A percentile compares a stretch with the other conserved stretches of the same genome.
These are phyloP conservation scores for Phyllostomus discolor DNA, from an alignment of 2,113 vertebrate genomes.

Conservation along the genomic window DNA sequence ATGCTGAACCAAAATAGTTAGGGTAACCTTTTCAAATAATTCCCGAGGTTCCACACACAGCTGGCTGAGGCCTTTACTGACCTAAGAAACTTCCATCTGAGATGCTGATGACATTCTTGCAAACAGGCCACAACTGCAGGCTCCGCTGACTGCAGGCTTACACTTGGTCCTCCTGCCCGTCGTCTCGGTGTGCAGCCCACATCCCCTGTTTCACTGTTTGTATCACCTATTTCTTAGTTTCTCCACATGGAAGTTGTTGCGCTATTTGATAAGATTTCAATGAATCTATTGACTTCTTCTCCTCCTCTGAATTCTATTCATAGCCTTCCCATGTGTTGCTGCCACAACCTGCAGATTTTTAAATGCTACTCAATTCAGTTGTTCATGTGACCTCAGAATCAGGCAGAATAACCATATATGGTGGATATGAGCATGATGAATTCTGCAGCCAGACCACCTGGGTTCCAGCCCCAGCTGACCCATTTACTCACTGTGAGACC, in stretches of 20 bases:
- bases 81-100: neutral
- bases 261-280: neutral
- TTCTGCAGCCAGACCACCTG: neutral
- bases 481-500: neutral
- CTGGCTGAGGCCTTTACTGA: neutral
- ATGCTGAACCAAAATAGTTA: slow-evolving; percentile 20
- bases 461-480: neutral
- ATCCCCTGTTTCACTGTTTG: neutral
- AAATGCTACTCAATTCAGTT: neutral
- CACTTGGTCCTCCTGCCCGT: neutral
- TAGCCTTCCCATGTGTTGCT: neutral
- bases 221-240: neutral
- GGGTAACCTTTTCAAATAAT: neutral
- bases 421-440: neutral
- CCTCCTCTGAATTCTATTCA: neutral
- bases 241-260: neutral
- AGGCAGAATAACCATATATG: neutral
- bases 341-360: neutral
- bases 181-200: neutral
- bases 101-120: neutral
- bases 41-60: neutral
- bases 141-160: neutral
- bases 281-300: neutral
- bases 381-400: neutral
- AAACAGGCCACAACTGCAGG: neutral